Evolutionary conservation across 1,140 invertebrate genomes (phyloP).

Genomic region (Aphidius gifuensis): DNA sequence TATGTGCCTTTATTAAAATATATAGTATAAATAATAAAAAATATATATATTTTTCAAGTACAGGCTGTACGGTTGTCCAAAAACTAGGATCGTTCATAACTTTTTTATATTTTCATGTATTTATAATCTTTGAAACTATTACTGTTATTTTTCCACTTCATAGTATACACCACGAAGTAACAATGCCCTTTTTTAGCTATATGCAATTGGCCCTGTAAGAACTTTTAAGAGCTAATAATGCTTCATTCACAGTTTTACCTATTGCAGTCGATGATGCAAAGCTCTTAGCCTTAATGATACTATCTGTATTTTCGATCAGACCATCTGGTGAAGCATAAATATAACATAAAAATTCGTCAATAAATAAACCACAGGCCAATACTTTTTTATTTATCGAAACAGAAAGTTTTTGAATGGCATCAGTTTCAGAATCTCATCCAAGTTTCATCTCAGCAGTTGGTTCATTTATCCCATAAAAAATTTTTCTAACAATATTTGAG

Average conservation of each 20-base stretch:
- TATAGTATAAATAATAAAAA: no score
- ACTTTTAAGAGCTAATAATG: neutral
- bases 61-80: slow-evolving; percentile 20
- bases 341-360: slow-evolving; percentile 35
- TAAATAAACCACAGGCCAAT: slow-evolving; percentile 33
- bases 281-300: slow-evolving; percentile 23
- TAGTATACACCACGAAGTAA: slow-evolving; percentile 30
- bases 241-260: slow-evolving; percentile 1
- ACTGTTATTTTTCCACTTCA: no score
- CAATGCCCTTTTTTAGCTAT: slow-evolving; percentile 30
- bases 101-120: slow-evolving; percentile 10
- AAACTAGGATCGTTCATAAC: slow-evolving; percentile 25
- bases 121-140: no score
- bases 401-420: neutral
- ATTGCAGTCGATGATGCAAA: slow-evolving; percentile 11
- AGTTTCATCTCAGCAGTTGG: neutral
- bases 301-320: slow-evolving; percentile 19
- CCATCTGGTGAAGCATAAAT: slow-evolving; percentile 11
- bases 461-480: neutral
- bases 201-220: slow-evolving; percentile 36
- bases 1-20: no score
- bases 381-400: slow-evolving; percentile 16
- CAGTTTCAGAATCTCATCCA: neutral
- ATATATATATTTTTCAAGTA: slow-evolving; percentile 37
- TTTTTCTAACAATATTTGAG: slow-evolving; percentile 1